A percentile compares a stretch with the other conserved stretches of the same genome.
phyloP scores from a whole-genome alignment of 2,797 vertebrate species.

The Clarias laeviceps region DNA sequence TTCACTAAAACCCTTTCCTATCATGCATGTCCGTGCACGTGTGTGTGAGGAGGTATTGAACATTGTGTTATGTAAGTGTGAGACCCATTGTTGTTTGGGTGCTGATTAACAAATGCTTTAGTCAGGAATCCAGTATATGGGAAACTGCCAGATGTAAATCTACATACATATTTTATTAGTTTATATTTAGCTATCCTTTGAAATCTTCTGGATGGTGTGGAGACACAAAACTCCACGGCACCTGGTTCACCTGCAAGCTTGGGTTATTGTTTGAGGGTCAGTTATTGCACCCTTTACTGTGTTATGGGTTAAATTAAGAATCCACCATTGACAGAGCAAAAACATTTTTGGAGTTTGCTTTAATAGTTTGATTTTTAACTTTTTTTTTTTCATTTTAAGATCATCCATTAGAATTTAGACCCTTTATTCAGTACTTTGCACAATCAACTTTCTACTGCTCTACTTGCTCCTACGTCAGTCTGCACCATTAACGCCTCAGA shows the following conservation, averaged over 20 bases:
- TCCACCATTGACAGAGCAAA: neutral
- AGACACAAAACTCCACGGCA: neutral
- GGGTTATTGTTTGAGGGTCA: neutral
- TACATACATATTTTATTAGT: neutral
- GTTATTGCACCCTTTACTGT: neutral
- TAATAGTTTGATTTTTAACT: neutral
- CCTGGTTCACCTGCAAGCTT: neutral
- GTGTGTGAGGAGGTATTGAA: neutral
- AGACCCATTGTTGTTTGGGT: neutral
- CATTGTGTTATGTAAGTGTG: constrained; percentile 24
- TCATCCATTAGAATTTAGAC: neutral
- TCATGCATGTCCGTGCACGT: neutral
- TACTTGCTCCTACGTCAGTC: no score
- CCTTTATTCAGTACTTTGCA: neutral
- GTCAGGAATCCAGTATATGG: neutral
- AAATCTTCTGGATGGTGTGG: neutral
- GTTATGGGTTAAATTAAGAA: neutral
- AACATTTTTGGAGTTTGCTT: neutral
- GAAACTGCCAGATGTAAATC: neutral
- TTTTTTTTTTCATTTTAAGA: neutral
- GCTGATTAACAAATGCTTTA: neutral
- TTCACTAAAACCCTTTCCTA: neutral
- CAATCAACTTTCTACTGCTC: neutral
- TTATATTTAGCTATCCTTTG: neutral
- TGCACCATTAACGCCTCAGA: no score